Percentiles rank a stretch among this genome's conserved stretches.
Evolutionary conservation across 2,888 invertebrate genomes (phyloP).

Genomic region (Rhagium mordax): DNA sequence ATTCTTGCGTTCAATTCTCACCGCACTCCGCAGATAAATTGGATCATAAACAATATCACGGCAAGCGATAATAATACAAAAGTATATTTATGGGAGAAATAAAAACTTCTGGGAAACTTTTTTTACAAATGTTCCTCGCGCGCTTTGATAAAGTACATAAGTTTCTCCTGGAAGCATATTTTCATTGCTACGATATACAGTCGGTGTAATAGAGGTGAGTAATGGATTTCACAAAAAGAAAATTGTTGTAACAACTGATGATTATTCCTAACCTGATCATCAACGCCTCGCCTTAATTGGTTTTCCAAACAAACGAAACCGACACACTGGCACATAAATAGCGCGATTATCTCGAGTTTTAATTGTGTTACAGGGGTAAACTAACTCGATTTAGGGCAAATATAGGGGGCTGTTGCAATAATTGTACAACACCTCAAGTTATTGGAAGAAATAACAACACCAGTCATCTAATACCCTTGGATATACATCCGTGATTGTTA

Average conservation of each 20-base stretch:
- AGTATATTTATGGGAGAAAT: not conserved
- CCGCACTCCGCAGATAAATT: too few relatives aligned
- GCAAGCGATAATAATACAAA: not conserved
- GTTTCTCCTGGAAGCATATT: not conserved
- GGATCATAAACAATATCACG: not conserved
- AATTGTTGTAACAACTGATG: not conserved
- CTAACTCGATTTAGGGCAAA: constrained; percentile 5
- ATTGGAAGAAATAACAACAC: too few relatives aligned
- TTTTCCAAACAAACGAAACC: constrained; percentile 7
- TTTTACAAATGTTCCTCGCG: not conserved
- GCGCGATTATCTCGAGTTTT: constrained; percentile 14
- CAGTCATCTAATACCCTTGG: too few relatives aligned
- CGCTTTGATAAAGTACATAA: not conserved
- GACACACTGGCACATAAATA: not conserved
- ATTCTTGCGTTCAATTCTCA: too few relatives aligned
- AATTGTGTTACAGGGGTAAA: constrained; percentile 11
- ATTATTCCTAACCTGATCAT: not conserved
- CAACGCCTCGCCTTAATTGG: not conserved
- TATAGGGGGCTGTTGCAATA: too few relatives aligned
- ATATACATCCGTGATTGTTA: too few relatives aligned
- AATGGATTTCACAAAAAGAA: not conserved
- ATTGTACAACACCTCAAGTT: too few relatives aligned
- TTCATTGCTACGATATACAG: not conserved
- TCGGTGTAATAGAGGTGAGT: not conserved
- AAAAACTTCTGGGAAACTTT: not conserved